Percentiles rank a stretch among this genome's conserved stretches.
phyloP scores from a whole-genome alignment of 2,113 vertebrate species.

The Peromyscus californicus region DNA sequence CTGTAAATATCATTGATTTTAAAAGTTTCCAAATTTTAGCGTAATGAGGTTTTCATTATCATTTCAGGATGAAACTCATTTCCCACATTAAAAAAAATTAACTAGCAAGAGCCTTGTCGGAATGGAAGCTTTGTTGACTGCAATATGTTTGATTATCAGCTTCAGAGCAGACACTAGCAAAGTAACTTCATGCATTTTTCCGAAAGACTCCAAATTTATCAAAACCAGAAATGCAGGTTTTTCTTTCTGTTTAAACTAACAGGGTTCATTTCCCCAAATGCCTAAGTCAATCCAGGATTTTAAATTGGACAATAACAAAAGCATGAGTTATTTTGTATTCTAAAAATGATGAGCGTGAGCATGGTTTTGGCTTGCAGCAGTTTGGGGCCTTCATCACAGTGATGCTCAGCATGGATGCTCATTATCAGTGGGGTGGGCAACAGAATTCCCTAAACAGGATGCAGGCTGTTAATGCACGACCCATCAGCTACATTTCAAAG shows the following conservation, averaged over 20 bases:
- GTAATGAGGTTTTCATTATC: neutral
- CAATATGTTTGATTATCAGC: neutral
- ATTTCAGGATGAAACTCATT: neutral
- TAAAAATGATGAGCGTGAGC: neutral
- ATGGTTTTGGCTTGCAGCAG: neutral
- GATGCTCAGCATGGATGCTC: neutral
- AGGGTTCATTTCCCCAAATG: neutral
- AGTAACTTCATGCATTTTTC: neutral
- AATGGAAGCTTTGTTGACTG: neutral
- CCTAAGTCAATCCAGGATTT: neutral
- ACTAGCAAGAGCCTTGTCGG: neutral
- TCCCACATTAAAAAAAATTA: neutral
- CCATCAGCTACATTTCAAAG: neutral
- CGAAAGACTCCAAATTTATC: slow-evolving; percentile 27
- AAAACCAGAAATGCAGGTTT: neutral
- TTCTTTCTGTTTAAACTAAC: slow-evolving; percentile 40
- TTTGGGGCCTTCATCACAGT: neutral
- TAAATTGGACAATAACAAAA: slow-evolving; percentile 17
- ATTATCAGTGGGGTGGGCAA: neutral
- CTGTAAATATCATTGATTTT: slow-evolving; percentile 29
- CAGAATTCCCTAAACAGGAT: neutral
- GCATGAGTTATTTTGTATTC: neutral
- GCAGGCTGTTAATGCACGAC: neutral
- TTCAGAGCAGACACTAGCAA: neutral
- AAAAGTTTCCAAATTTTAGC: slow-evolving; percentile 12